Base-by-base conservation (phyloP, 2,888 invertebrate species). In the Polia nebulosa region DNA sequence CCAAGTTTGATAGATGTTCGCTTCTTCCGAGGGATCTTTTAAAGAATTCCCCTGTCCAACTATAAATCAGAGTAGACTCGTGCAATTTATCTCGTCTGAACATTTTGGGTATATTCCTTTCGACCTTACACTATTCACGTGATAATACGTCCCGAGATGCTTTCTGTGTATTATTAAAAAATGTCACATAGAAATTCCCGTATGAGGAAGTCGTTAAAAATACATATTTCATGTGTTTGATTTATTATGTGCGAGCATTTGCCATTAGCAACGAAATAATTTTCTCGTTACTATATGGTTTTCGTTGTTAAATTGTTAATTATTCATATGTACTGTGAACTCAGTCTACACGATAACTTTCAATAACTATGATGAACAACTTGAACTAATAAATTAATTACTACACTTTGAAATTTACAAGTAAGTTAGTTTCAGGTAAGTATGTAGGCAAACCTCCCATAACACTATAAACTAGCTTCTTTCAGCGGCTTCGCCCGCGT, bases 41-140 rank as follows among this genome's bases (percentile, higher is more conserved):
- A 72, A 76, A 72, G 80, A 87, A 85, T 80, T 86, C 82, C 83
- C 85, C 75, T 73, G 78, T 72, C 71, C 76, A 78, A 80, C 86
- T 81, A 92, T 92, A 91, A 92, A 92, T 92, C 92, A 90, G 87
- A 57, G 83, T 58, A 80, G 85, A 83, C 84, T 79, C 57, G 57
- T 39, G 84, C 86, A 82, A 92, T 92, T 90, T 91, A 92, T 92
- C 89, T 91, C 82, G 75, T 78, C 72, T 57, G 73, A 82, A 84
- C 78, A 83, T 83, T 78, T 86, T 81, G 80, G 78, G 72, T 78
- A 72, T 63, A 75, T 63, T 57, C 47, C 52, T 66, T 67, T 56
- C 47, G 57, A 66, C 65, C 58, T 73, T 58, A 62, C 59, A 73
- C 75, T 74, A 84, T 78, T 72, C 57, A 76, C 45, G 41, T 68